Evolutionary conservation across 2,888 invertebrate species (phyloP).

Genomic region (Metallyticus violacea): DNA sequence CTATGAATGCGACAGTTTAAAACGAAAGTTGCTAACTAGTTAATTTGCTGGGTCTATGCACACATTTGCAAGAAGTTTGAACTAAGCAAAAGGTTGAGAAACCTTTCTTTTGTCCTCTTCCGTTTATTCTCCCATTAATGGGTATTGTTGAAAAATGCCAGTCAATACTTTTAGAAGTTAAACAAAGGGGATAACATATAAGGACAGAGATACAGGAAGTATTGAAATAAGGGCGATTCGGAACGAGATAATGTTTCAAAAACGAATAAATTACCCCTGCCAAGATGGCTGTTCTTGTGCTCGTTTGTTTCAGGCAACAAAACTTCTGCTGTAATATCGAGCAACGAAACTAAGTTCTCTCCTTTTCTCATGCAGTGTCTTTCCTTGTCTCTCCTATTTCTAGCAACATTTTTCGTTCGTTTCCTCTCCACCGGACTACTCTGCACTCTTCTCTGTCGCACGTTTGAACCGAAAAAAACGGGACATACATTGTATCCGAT

Average conservation of each 20-base stretch:
- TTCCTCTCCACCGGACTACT: neutral
- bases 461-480: neutral
- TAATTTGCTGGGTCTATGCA: too few relatives aligned
- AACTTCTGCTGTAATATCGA: neutral
- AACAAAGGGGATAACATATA: neutral
- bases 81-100: neutral
- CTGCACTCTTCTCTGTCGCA: neutral
- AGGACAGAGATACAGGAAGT: neutral
- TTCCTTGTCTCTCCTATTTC: neutral
- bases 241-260: neutral
- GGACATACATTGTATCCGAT: conserved; percentile 3
- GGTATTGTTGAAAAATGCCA: neutral
- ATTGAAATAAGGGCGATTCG: conserved; percentile 2
- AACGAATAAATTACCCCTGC: neutral
- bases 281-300: conserved; percentile 4
- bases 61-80: neutral
- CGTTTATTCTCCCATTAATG: neutral
- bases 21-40: too few relatives aligned
- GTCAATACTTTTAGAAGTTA: neutral
- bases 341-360: neutral
- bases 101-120: neutral
- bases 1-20: too few relatives aligned
- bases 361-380: neutral
- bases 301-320: neutral
- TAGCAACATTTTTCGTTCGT: neutral